Conservation (phyloP, 2,113 vertebrate species). For the Piaya cayana region DNA sequence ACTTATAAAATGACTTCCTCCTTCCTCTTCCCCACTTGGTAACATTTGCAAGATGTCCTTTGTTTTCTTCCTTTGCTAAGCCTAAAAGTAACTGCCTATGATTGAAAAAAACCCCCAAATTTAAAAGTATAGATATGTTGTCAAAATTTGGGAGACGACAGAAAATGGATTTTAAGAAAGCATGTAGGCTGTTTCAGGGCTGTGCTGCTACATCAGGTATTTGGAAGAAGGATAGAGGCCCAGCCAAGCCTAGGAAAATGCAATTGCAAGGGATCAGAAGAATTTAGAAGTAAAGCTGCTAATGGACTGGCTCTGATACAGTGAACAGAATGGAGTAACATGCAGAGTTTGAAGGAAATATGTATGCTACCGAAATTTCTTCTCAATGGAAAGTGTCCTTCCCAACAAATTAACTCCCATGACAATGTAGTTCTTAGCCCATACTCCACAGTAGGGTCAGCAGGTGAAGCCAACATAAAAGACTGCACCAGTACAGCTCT, state of each 20-base stretch:
- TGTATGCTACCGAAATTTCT: not conserved
- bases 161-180: not conserved
- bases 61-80: not conserved
- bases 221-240: not conserved
- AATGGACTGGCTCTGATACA: not conserved
- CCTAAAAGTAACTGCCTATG: not conserved
- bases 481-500: not conserved
- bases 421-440: not conserved
- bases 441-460: not conserved
- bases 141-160: not conserved
- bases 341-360: not conserved
- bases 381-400: rapidly evolving
- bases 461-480: not conserved
- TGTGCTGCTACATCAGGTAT: not conserved
- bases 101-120: not conserved
- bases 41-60: not conserved
- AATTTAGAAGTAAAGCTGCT: not conserved
- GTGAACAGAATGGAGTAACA: not conserved
- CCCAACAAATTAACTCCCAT: not conserved
- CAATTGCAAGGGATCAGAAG: not conserved
- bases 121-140: not conserved
- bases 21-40: not conserved
- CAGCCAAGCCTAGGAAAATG: not conserved
- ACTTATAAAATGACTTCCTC: not conserved
- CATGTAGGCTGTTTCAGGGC: not conserved